These are phyloP conservation scores for Anolis apletophallus DNA, from an alignment of 2,797 vertebrate genomes.

Conservation along the genomic window DNA sequence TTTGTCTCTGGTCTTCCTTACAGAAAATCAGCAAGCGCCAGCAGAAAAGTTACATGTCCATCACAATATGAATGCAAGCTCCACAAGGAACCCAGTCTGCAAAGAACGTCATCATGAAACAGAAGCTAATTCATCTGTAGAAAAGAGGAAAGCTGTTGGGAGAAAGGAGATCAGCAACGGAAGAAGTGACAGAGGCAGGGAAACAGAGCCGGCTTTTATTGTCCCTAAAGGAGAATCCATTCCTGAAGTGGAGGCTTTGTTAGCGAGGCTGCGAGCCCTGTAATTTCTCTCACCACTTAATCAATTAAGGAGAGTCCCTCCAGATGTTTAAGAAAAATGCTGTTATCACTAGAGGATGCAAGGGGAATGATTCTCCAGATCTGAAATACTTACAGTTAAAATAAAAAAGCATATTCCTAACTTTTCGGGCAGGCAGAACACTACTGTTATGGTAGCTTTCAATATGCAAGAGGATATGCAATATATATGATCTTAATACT, in stretches of 20 bases:
- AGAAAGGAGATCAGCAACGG: slow-evolving; percentile 72
- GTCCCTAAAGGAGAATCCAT: slow-evolving; percentile 81
- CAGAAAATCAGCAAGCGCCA: slow-evolving; percentile 92
- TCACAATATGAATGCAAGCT: slow-evolving; percentile 84
- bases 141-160: slow-evolving; percentile 74
- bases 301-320: slow-evolving; percentile 51
- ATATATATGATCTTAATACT: not conserved
- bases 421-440: not conserved
- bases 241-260: slow-evolving; percentile 92
- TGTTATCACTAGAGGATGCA: slow-evolving; percentile 55
- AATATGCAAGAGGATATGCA: not conserved
- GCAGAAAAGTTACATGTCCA: slow-evolving; percentile 88
- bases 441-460: not conserved
- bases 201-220: slow-evolving; percentile 68
- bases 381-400: slow-evolving; percentile 54
- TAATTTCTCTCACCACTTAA: slow-evolving; percentile 75
- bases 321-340: not conserved
- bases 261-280: slow-evolving; percentile 91
- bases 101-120: slow-evolving; percentile 86
- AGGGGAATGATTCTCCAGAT: not conserved
- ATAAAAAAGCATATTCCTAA: slow-evolving; percentile 34
- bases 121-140: slow-evolving; percentile 79
- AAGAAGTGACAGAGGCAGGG: slow-evolving; percentile 77
- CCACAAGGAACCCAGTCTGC: slow-evolving; percentile 79
- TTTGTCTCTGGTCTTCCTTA: slow-evolving; percentile 69